Percentiles rank a stretch among this genome's conserved stretches.
phyloP scores from a whole-genome alignment of 2,113 vertebrate genomes.

The Etheostoma spectabile region DNA sequence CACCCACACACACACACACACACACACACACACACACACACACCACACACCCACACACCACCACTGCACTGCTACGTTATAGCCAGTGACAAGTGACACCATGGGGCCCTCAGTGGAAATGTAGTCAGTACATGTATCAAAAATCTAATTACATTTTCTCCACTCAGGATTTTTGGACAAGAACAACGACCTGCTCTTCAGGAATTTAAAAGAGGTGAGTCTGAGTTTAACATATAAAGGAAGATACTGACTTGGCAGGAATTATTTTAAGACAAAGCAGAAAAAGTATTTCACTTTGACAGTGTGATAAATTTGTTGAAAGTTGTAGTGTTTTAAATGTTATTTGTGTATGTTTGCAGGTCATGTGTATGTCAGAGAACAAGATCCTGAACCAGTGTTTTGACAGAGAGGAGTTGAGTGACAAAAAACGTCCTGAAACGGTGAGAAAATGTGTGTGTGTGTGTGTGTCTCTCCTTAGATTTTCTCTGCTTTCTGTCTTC shows the following conservation, averaged over 20 bases:
- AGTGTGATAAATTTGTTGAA: not conserved
- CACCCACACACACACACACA: no score
- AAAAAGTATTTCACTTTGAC: not conserved
- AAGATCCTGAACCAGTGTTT: slow-evolving; percentile 95
- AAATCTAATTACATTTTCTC: slow-evolving; percentile 7
- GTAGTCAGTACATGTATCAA: not conserved
- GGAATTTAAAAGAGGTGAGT: slow-evolving; percentile 96
- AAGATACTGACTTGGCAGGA: not conserved
- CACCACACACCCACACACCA: no score
- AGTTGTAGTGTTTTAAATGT: not conserved
- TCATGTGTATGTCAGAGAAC: slow-evolving; percentile 95
- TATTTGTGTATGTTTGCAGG: slow-evolving; percentile 76
- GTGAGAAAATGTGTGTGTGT: slow-evolving; percentile 74
- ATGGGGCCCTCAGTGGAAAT: not conserved
- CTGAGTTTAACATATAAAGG: no score
- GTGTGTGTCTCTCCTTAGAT: slow-evolving; percentile 2
- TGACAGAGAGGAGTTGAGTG: slow-evolving; percentile 91
- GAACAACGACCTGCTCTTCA: slow-evolving; percentile 98
- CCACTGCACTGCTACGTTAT: no score
- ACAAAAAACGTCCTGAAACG: slow-evolving; percentile 97
- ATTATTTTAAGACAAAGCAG: not conserved
- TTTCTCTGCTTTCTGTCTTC: not conserved
- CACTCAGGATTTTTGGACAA: slow-evolving; percentile 96
- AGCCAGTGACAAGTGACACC: no score
- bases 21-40: no score